These are phyloP conservation scores for Agrypnia vestita DNA, from an alignment of 1,140 invertebrate species.

Conservation along the genomic window DNA sequence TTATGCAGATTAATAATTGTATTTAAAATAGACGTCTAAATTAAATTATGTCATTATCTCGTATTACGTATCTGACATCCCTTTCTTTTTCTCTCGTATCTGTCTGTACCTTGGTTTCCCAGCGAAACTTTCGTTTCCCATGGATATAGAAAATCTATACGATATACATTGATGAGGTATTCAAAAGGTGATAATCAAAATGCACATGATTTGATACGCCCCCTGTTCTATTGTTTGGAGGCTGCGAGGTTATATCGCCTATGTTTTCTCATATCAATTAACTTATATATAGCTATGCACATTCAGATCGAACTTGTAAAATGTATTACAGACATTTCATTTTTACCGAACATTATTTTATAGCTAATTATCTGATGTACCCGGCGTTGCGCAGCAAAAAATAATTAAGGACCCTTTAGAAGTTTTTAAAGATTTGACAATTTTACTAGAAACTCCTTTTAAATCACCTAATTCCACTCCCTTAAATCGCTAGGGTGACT, in stretches of 20 bases:
- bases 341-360: no score
- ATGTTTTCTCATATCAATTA: neutral
- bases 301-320: no score
- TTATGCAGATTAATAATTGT: neutral
- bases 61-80: neutral
- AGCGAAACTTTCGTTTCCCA: slow-evolving; percentile 27
- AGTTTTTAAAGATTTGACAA: no score
- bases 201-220: neutral
- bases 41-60: neutral
- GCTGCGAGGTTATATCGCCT: neutral
- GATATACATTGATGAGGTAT: slow-evolving; percentile 9
- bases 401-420: no score
- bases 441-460: no score
- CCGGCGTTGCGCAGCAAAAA: no score
- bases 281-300: no score
- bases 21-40: neutral
- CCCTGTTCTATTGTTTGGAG: slow-evolving; percentile 5
- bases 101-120: neutral
- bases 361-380: no score
- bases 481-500: no score
- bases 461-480: no score
- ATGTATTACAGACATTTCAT: no score
- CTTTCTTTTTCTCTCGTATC: neutral
- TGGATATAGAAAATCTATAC: slow-evolving; percentile 8
- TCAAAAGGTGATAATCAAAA: slow-evolving; percentile 18